phyloP scores from a whole-genome alignment of 2,113 vertebrate species.

The Gavia stellata region DNA sequence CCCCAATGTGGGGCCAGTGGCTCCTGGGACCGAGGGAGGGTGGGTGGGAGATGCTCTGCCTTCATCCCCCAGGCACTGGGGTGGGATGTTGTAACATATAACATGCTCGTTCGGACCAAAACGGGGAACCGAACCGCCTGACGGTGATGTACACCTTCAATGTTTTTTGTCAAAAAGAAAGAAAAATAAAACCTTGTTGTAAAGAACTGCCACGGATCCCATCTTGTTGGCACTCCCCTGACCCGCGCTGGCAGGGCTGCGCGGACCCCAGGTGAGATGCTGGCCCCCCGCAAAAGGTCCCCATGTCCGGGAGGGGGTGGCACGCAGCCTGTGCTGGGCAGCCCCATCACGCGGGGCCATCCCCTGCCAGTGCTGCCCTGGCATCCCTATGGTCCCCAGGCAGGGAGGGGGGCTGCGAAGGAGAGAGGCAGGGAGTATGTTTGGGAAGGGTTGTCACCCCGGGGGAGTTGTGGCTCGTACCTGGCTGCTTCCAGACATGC shows the following conservation, averaged over 20 bases:
- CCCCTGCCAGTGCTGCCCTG: not conserved
- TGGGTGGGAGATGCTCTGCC: not conserved
- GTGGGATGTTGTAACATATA: constrained; percentile 57
- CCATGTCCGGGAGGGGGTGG: not conserved
- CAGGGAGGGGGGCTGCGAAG: not conserved
- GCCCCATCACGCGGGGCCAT: rapidly evolving
- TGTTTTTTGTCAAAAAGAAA: constrained; percentile 68
- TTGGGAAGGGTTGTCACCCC: not conserved
- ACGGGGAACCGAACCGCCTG: constrained; percentile 14
- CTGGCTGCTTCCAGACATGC: not conserved
- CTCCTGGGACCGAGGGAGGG: not conserved
- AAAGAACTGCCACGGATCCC: not conserved
- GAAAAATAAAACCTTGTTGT: constrained; percentile 78
- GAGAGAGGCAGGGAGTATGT: not conserved
- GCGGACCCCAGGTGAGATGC: rapidly evolving
- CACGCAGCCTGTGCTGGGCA: not conserved
- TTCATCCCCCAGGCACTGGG: constrained; percentile 19
- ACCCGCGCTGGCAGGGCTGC: rapidly evolving
- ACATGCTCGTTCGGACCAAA: constrained; percentile 62
- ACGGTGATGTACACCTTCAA: constrained; percentile 54
- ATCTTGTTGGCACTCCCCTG: not conserved
- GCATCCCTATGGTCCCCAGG: not conserved
- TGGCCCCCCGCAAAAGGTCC: not conserved
- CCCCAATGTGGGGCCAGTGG: not conserved
- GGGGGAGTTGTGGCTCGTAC: rapidly evolving